Conservation (phyloP, 2,888 invertebrate genomes). For the Parnassius apollo region DNA sequence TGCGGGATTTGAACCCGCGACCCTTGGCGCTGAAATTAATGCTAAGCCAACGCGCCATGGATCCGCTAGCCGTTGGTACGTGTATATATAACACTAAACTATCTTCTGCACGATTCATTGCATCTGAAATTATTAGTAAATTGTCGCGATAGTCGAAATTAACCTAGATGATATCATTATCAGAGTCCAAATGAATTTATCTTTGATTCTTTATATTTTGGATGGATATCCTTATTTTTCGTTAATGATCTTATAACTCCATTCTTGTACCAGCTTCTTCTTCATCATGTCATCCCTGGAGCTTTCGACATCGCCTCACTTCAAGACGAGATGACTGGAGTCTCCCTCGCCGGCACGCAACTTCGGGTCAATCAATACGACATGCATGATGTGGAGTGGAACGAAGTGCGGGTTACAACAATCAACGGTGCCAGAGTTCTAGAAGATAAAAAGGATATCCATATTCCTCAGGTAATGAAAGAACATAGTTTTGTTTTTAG, state of each 20-base stretch:
- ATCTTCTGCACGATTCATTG: too few relatives aligned
- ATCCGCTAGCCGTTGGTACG: too few relatives aligned
- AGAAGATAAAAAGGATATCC: constrained; percentile 90
- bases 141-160: too few relatives aligned
- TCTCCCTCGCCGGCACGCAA: constrained; percentile 92
- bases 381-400: constrained; percentile 94
- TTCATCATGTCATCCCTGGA: constrained; percentile 94
- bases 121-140: too few relatives aligned
- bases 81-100: too few relatives aligned
- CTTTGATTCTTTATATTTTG: too few relatives aligned
- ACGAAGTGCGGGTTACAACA: constrained; percentile 91
- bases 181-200: too few relatives aligned
- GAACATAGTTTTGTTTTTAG: not conserved
- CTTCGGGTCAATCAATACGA: constrained; percentile 92
- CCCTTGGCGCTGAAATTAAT: too few relatives aligned
- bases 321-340: constrained; percentile 95
- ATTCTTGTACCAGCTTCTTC: constrained; percentile 81
- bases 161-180: too few relatives aligned
- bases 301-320: constrained; percentile 88
- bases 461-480: constrained; percentile 87
- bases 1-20: too few relatives aligned
- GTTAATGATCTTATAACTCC: constrained; percentile 9
- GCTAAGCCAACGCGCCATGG: too few relatives aligned
- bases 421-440: constrained; percentile 92
- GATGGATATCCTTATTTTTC: too few relatives aligned